phyloP scores from a whole-genome alignment of 1,140 invertebrate species.

The Danaus plexippus region DNA sequence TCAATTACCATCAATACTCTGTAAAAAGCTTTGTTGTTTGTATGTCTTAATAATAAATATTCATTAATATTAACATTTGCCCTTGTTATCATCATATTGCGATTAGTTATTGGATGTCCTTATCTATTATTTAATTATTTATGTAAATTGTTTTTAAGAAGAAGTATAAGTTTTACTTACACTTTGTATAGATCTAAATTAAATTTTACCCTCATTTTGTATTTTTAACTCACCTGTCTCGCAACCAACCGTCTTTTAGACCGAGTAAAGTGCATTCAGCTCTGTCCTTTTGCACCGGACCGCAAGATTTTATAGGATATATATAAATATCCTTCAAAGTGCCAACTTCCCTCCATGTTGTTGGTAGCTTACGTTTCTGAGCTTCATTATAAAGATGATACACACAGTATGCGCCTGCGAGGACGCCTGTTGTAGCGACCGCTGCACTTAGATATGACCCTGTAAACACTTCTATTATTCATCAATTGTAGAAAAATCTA shows the following conservation, averaged over 20 bases:
- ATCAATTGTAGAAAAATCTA: no score
- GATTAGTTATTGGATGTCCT: no score
- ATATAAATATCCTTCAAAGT: slow-evolving; percentile 67
- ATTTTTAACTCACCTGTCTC: slow-evolving; percentile 58
- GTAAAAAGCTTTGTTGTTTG: slow-evolving; percentile 2
- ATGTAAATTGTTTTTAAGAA: no score
- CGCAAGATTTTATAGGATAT: slow-evolving; percentile 74
- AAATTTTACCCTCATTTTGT: neutral
- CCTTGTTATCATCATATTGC: no score
- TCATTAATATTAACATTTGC: no score
- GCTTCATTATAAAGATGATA: slow-evolving; percentile 35
- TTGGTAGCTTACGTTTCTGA: slow-evolving; percentile 36
- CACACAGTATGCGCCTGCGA: slow-evolving; percentile 39
- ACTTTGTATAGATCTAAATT: no score
- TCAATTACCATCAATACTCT: slow-evolving; percentile 73
- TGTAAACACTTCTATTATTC: slow-evolving; percentile 8
- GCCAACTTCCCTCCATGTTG: slow-evolving; percentile 63
- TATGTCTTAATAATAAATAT: no score
- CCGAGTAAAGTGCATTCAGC: slow-evolving; percentile 70
- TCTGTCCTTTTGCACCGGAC: slow-evolving; percentile 45
- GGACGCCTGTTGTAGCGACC: slow-evolving; percentile 28
- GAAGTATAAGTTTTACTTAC: no score
- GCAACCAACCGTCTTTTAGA: slow-evolving; percentile 68
- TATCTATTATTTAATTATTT: no score
- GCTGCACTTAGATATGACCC: slow-evolving; percentile 32